Evolutionary conservation across 92 coral and sea anemone species (phyloP).

Genomic region (Micromussa lordhowensis): DNA sequence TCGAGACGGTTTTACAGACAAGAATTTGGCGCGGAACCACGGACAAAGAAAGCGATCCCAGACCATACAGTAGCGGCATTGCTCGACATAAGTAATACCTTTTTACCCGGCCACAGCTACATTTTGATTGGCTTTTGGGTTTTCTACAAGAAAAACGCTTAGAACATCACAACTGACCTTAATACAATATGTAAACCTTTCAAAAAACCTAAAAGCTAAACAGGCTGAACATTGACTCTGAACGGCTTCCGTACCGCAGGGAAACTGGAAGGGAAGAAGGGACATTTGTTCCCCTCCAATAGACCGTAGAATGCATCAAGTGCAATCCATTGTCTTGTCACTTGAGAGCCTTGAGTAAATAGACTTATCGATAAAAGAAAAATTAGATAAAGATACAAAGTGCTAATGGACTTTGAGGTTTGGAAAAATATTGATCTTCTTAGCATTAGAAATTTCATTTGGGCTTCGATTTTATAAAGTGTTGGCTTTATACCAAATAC

Average conservation of each 20-base stretch:
- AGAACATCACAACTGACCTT: background rate
- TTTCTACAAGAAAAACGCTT: background rate
- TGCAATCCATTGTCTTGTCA: background rate
- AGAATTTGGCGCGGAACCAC: slow-evolving; percentile 15
- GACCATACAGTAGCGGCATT: slow-evolving; percentile 14
- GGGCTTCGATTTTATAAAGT: background rate
- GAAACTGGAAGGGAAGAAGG: too few species aligned
- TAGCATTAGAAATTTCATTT: background rate
- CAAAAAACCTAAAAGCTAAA: too few species aligned
- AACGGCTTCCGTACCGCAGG: too few species aligned
- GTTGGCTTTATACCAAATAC: background rate
- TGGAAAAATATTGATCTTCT: background rate
- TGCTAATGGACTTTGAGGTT: background rate
- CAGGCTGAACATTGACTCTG: too few species aligned
- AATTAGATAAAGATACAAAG: background rate
- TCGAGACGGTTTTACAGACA: slow-evolving; percentile 83
- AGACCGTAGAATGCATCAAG: background rate
- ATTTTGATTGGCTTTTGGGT: background rate
- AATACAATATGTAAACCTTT: too few species aligned
- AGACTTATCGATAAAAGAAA: background rate
- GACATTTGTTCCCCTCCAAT: too few species aligned
- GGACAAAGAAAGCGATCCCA: slow-evolving; percentile 23
- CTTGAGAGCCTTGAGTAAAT: background rate
- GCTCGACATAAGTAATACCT: background rate
- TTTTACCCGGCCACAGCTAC: background rate